Conservation (phyloP, 2,113 vertebrate genomes). For the Turnix velox region DNA sequence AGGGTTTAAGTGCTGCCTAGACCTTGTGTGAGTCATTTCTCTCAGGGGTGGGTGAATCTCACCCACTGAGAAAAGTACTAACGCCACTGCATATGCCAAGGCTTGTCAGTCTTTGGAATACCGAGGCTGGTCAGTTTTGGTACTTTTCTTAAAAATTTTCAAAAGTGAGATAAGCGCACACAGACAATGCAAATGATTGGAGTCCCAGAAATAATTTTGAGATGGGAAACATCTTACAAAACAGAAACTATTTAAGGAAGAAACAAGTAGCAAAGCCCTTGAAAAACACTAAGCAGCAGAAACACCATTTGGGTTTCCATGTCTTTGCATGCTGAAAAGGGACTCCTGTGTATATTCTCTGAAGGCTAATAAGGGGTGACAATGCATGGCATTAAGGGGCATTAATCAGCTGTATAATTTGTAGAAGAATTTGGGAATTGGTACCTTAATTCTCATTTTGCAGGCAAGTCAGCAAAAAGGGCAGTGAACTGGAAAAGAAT, state of each 20-base stretch:
- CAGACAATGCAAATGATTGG: neutral
- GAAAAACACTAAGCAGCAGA: neutral
- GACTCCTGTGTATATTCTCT: neutral
- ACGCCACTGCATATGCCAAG: neutral
- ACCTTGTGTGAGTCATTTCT: slow-evolving; percentile 35
- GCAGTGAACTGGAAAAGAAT: neutral
- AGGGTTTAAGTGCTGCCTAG: slow-evolving; percentile 50
- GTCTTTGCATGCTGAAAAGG: neutral
- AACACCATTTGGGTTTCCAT: neutral
- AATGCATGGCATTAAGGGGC: neutral
- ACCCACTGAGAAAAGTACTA: slow-evolving; percentile 36
- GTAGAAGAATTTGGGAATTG: neutral
- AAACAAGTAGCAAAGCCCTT: neutral
- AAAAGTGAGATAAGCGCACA: neutral
- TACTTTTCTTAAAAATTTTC: neutral
- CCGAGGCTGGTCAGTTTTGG: neutral
- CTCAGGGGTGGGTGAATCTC: slow-evolving; percentile 7
- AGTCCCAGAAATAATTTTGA: neutral
- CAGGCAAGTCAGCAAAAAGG: neutral
- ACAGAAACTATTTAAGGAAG: neutral
- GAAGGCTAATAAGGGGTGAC: neutral
- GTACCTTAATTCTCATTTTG: neutral
- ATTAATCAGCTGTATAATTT: neutral
- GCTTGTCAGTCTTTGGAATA: neutral
- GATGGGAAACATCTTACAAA: neutral